Percentiles rank a stretch among this genome's conserved stretches.
These are phyloP conservation scores for Noctuana brunneofusca DNA, from an alignment of 2,888 invertebrate species.

Conservation along the genomic window DNA sequence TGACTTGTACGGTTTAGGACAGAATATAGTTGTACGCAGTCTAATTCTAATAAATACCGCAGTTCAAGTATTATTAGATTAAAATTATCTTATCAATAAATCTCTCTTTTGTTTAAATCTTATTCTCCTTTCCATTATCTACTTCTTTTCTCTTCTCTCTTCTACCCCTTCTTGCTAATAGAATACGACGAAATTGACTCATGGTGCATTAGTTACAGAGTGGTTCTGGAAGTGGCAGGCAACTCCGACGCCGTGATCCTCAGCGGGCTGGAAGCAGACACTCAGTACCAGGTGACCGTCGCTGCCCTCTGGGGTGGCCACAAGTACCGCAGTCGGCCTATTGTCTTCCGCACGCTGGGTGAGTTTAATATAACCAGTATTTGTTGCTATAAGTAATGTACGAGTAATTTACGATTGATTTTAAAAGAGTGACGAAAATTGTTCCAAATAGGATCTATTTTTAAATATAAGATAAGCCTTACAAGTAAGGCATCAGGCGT, in stretches of 20 bases:
- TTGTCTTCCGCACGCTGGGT: slow-evolving; percentile 95
- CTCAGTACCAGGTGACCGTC: slow-evolving; percentile 94
- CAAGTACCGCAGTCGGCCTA: slow-evolving; percentile 92
- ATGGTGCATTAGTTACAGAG: slow-evolving; percentile 93
- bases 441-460: no score
- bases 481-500: no score
- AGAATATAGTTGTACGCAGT: no score
- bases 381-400: no score
- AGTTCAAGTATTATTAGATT: no score
- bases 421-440: no score
- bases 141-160: slow-evolving; percentile 51
- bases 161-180: slow-evolving; percentile 53
- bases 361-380: slow-evolving; percentile 49
- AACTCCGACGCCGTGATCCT: slow-evolving; percentile 93
- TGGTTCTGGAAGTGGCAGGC: slow-evolving; percentile 94
- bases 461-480: no score
- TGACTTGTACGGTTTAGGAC: no score
- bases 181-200: slow-evolving; percentile 82
- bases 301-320: slow-evolving; percentile 92
- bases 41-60: no score
- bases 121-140: slow-evolving; percentile 37
- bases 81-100: background rate
- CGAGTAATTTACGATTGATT: no score
- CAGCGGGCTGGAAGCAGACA: slow-evolving; percentile 91
- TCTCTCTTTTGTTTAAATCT: background rate